Evolutionary conservation across 2,113 vertebrate species (phyloP), one percentile per base, ranked within the genome.

Genomic region (Egretta garzetta): DNA sequence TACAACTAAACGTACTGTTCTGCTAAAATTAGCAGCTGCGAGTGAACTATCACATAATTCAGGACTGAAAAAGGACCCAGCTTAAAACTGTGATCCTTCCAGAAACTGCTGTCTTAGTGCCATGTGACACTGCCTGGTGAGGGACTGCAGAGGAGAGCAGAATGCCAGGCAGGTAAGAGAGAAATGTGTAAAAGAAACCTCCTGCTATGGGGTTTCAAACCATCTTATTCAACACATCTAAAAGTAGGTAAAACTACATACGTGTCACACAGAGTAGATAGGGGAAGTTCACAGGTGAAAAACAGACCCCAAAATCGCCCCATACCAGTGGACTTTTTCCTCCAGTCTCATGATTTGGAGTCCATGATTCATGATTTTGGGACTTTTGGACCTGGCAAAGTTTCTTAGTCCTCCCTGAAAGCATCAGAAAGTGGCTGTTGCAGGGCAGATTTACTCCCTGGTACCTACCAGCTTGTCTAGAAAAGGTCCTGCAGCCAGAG

Each of bases 251-350:
- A 68, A 76, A 56, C 21, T 47, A 26, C 6, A 17, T 56, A 32
- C 1, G 1, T 39, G 9, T 60, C 53, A 20, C 41, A 37, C 0
- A 7, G 5, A 71, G 8, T 32, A 68, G 11, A 12, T 14, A 82
- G 58, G 24, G 21, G 35, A 93, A 71, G 21, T 67, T 79, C 50
- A 75, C 9, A 49, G 10, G 27, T 56, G 45, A 84, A 81, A 95
- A 91, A 8, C 0, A 72, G 62, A 47, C 17, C 6, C 5, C 12
- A 1, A 73, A 82, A 64, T 88, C 21, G 24, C 41, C 33, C 19
- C 0, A 0, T 59, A 55, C 17, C 5, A 23, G 6, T 41, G 17
- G 27, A 62, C 19, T 26, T 88, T 75, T 73, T 68, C 20, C 56
- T 39, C 16, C 4, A 7, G 21, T 77, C 15, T 88, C n/a, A 50